Conservation (phyloP, 1,140 invertebrate genomes). For the Zaprionus tsacasi region DNA sequence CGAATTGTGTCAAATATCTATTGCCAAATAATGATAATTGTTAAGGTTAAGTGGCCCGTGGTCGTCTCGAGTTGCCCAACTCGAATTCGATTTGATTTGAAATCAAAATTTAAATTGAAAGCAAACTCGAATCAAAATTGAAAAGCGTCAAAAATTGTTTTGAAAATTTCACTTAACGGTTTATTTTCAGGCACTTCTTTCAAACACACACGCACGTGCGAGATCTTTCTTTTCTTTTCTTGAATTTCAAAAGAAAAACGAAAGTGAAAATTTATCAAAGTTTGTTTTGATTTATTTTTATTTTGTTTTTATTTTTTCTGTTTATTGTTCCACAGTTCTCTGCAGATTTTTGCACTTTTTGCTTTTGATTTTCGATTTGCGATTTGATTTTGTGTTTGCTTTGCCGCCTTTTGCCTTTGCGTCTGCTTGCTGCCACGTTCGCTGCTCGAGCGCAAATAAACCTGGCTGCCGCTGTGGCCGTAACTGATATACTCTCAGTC, state of each 20-base stretch:
- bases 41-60: constrained; percentile 74
- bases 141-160: constrained; percentile 8
- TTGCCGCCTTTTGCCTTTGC: constrained; percentile 43
- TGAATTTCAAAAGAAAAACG: background rate
- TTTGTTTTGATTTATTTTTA: background rate
- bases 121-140: constrained; percentile 5
- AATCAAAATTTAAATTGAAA: too few relatives aligned
- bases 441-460: constrained; percentile 80
- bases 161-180: constrained; percentile 19
- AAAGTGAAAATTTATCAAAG: background rate
- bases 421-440: constrained; percentile 75
- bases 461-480: constrained; percentile 64
- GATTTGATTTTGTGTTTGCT: constrained; percentile 44
- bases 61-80: constrained; percentile 62
- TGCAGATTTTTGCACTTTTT: constrained; percentile 25
- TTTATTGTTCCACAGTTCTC: constrained; percentile 13
- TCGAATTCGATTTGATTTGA: constrained; percentile 36
- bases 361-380: constrained; percentile 18
- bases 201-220: background rate
- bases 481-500: constrained; percentile 80
- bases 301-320: constrained; percentile 1
- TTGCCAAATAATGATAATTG: constrained; percentile 77
- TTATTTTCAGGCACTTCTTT: constrained; percentile 1
- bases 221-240: constrained; percentile 11
- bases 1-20: constrained; percentile 66